Evolutionary conservation across 2,888 invertebrate genomes (phyloP).

Genomic region (Epinotia bilunana): DNA sequence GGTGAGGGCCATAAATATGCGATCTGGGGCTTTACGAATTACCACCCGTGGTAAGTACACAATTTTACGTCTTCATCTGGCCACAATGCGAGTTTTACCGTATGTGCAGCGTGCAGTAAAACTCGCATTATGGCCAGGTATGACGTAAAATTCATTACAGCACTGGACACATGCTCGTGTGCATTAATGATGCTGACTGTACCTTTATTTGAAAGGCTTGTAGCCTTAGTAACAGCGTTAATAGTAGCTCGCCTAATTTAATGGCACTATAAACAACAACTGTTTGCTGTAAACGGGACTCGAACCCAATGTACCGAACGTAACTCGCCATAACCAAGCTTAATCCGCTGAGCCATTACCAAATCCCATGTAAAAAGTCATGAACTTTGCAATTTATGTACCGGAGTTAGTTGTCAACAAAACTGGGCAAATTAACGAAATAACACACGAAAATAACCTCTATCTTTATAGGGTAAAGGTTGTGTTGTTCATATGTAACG

Average conservation of each 20-base stretch:
- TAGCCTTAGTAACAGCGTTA: background rate
- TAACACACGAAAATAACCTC: conserved; percentile 20
- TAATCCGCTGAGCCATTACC: conserved; percentile 13
- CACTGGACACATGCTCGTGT: too few relatives aligned
- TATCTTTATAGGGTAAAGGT: conserved; percentile 5
- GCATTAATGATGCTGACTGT: background rate
- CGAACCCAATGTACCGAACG: conserved; percentile 24
- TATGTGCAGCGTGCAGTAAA: too few relatives aligned
- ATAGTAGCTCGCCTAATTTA: conserved; percentile 16
- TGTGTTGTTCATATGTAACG: conserved; percentile 6
- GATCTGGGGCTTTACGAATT: too few relatives aligned
- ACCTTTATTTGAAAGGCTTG: background rate
- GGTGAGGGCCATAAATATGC: too few relatives aligned
- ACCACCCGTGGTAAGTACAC: too few relatives aligned
- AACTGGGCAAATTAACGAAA: conserved; percentile 24
- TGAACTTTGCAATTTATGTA: conserved; percentile 43
- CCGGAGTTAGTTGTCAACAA: conserved; percentile 40
- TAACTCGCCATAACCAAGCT: conserved; percentile 27
- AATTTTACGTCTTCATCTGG: too few relatives aligned
- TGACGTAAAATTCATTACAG: too few relatives aligned
- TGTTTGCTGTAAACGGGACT: conserved; percentile 16
- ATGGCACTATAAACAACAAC: conserved; percentile 12
- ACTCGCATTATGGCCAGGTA: too few relatives aligned
- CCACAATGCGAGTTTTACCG: too few relatives aligned
- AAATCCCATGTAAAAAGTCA: conserved; percentile 32